Evolutionary conservation across 2,888 invertebrate species (phyloP), one percentile per base, ranked within the genome.

Genomic region (Tuberolachnus salignus): DNA sequence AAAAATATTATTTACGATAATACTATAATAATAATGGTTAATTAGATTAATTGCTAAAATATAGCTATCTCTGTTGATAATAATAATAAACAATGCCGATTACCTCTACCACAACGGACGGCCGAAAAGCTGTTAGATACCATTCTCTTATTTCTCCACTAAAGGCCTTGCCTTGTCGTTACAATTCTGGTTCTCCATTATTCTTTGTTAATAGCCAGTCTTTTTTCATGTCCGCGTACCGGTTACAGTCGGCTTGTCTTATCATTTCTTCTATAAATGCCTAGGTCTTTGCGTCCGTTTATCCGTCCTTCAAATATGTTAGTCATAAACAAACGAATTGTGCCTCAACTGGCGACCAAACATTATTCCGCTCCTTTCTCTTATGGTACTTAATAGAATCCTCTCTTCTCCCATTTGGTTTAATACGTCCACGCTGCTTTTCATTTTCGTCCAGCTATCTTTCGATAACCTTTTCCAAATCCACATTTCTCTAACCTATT

Each of bases 231-330:
- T 70, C 21, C 8, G 13, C 3, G 10, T 70, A 55, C n/a, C 42
- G 13, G 14, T 46, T 55, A 53, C 70, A 70, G 42, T 42, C 55
- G 44, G 70, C 4, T 57, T 57, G 57, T 44, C 44, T 70, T 70
- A 34, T 23, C 1, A 70, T 53, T 57, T 57, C 19, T 57, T 70
- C 23, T 44, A 70, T 34, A 55, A 19, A 70, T 44, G 21, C 55
- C 55, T 42, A 19, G 42, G n/a, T 16, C 55, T 70, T 55, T 70
- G n/a, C 21, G 14, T 57, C 55, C 55, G 42, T 57, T 70, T 55
- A 70, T 55, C 21, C 14, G 19, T 70, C 70, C 55, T 55, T 55
- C 55, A 57, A 70, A 55, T 55, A 70, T 70, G 21, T 70, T 57
- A 10, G 44, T 57, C 57, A 70, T 44, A 70, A 44, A 16, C 44